Evolutionary conservation across 2,888 invertebrate species (phyloP).

Genomic region (Phanerotoma sp.): DNA sequence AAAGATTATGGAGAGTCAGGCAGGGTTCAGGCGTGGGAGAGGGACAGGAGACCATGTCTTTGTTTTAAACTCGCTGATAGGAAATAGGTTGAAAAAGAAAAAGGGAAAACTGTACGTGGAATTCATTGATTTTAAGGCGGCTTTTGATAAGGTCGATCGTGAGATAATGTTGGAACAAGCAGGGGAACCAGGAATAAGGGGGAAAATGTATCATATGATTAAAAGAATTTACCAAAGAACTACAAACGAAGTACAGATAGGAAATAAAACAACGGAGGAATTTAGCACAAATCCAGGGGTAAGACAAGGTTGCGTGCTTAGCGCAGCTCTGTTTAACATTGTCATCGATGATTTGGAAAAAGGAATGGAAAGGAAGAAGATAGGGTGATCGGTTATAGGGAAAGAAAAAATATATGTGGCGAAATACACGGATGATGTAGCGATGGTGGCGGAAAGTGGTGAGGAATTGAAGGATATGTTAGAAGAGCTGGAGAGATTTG

Average conservation of each 20-base stretch:
- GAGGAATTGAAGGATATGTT: no score
- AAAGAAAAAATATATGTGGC: background rate
- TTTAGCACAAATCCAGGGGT: no score
- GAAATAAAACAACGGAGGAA: no score
- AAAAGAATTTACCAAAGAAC: background rate
- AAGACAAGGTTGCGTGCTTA: background rate
- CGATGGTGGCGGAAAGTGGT: background rate
- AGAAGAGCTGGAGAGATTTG: no score
- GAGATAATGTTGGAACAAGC: constrained; percentile 6
- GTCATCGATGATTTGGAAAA: no score
- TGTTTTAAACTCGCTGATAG: constrained; percentile 20
- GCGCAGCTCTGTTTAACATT: no score
- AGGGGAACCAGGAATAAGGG: background rate
- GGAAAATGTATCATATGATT: constrained; percentile 24
- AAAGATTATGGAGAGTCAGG: no score
- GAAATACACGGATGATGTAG: no score
- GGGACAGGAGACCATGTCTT: constrained; percentile 28
- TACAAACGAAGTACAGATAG: background rate
- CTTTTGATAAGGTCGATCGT: background rate
- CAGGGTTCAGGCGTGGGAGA: constrained; percentile 26
- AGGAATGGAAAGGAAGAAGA: no score
- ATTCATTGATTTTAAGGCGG: constrained; percentile 16
- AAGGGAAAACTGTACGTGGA: constrained; percentile 17
- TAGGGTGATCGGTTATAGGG: no score
- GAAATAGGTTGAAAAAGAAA: constrained; percentile 11